A percentile compares a stretch with the other conserved stretches of the same genome.
These are phyloP conservation scores for Metridium senile DNA, from an alignment of 92 coral and sea anemone genomes.

Conservation along the genomic window DNA sequence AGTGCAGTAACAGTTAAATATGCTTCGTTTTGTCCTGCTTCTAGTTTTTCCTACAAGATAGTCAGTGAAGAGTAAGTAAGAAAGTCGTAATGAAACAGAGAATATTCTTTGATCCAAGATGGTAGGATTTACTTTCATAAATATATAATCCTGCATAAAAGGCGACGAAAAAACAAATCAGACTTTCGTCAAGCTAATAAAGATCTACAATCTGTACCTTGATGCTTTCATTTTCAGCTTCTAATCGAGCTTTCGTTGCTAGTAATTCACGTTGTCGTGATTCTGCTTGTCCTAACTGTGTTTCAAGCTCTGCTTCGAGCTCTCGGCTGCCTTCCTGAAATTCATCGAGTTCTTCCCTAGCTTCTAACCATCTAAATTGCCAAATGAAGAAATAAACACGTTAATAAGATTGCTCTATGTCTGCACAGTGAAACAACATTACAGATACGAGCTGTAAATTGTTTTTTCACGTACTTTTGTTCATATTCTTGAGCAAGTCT, in stretches of 20 bases:
- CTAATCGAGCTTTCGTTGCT: conserved; percentile 90
- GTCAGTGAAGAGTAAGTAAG: not conserved
- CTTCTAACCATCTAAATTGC: conserved; percentile 90
- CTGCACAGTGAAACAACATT: conserved; percentile 1
- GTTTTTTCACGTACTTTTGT: conserved; percentile 79
- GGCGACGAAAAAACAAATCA: too few relatives aligned
- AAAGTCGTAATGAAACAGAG: not conserved
- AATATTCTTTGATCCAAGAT: conserved; percentile 36
- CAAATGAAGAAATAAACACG: conserved; percentile 37
- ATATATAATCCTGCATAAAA: conserved; percentile 62
- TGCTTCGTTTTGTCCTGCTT: conserved; percentile 95
- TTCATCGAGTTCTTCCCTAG: conserved; percentile 99
- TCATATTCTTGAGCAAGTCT: conserved; percentile 96
- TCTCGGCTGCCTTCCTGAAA: conserved; percentile 99
- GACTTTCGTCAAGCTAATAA: too few relatives aligned
- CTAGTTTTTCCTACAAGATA: conserved; percentile 87
- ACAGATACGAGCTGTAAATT: conserved; percentile 17
- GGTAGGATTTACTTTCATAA: conserved; percentile 41
- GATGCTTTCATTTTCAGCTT: conserved; percentile 92
- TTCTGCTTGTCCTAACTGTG: conserved; percentile 99
- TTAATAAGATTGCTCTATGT: not conserved
- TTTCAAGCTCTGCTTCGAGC: conserved; percentile 96
- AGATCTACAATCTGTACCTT: conserved; percentile 82
- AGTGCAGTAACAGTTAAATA: conserved; percentile 94
- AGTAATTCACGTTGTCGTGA: conserved; percentile 96